These are phyloP conservation scores for Corythucha ciliata DNA, from an alignment of 2,888 invertebrate species.

Conservation along the genomic window DNA sequence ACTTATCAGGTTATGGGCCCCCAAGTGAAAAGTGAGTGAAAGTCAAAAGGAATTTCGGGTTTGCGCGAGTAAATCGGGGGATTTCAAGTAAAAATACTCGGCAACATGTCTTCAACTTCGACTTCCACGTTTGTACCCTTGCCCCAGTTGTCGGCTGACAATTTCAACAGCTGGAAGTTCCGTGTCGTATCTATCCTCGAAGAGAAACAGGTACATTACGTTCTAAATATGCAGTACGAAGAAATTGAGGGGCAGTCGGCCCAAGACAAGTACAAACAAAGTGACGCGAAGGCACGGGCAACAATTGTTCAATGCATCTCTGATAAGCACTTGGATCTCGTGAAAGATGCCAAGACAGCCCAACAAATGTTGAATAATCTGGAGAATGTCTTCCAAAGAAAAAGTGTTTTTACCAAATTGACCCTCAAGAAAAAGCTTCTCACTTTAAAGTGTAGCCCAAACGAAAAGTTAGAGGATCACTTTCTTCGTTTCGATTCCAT, in stretches of 20 bases:
- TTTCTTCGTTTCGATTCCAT: slow-evolving; percentile 21
- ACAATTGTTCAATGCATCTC: slow-evolving; percentile 5
- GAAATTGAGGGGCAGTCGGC: not conserved
- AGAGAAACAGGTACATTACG: too few relatives aligned
- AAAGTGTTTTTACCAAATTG: slow-evolving; percentile 14
- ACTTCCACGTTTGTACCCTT: too few relatives aligned
- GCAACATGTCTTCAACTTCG: too few relatives aligned
- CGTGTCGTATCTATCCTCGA: slow-evolving; percentile 10
- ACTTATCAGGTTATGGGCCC: too few relatives aligned
- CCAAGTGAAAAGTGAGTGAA: too few relatives aligned
- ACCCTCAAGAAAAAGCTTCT: slow-evolving; percentile 14
- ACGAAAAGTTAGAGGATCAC: slow-evolving; percentile 19
- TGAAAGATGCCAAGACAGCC: not conserved
- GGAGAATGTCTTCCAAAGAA: slow-evolving; percentile 14
- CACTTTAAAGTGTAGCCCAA: slow-evolving; percentile 2
- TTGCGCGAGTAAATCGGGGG: too few relatives aligned
- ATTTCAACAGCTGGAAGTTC: slow-evolving; percentile 17
- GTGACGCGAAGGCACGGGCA: slow-evolving; percentile 8
- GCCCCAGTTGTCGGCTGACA: too few relatives aligned
- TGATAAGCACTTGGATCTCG: slow-evolving; percentile 14
- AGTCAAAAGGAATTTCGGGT: too few relatives aligned
- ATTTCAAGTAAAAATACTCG: too few relatives aligned
- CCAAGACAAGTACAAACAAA: not conserved
- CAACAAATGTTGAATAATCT: slow-evolving; percentile 4
- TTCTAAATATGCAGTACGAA: not conserved